phyloP scores from a whole-genome alignment of 2,797 vertebrate genomes.

The Cygnus olor region DNA sequence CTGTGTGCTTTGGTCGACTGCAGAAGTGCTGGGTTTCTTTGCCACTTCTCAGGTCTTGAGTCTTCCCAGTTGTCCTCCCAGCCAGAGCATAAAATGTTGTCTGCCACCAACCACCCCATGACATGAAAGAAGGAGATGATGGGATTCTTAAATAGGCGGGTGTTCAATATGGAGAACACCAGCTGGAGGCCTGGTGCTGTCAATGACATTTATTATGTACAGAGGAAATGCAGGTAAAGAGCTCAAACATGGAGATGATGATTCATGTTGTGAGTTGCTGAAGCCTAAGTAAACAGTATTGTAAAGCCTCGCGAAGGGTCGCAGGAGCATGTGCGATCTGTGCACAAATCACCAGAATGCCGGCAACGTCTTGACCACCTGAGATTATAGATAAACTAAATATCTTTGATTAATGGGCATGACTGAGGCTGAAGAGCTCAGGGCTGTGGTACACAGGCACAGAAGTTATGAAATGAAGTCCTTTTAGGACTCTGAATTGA shows the following conservation, averaged over 20 bases:
- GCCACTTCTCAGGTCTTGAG: background rate
- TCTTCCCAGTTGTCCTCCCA: background rate
- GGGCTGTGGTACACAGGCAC: background rate
- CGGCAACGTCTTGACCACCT: no score
- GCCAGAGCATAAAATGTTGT: rapidly evolving
- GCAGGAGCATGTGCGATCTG: rapidly evolving
- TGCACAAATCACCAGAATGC: background rate
- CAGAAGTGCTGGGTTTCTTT: background rate
- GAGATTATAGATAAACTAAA: background rate
- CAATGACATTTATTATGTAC: background rate
- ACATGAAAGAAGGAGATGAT: background rate
- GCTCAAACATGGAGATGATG: background rate
- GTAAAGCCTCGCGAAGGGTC: background rate
- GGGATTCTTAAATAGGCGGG: background rate
- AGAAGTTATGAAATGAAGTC: background rate
- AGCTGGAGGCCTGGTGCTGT: background rate
- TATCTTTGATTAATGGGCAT: background rate
- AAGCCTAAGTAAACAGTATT: background rate
- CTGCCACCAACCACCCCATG: background rate
- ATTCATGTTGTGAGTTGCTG: background rate
- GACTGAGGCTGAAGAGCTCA: background rate
- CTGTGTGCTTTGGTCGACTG: background rate
- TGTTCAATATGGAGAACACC: background rate
- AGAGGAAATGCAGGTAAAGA: background rate
- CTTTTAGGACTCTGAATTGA: background rate